Evolutionary conservation across 2,888 invertebrate genomes (phyloP).

Genomic region (Thalpophila matura): DNA sequence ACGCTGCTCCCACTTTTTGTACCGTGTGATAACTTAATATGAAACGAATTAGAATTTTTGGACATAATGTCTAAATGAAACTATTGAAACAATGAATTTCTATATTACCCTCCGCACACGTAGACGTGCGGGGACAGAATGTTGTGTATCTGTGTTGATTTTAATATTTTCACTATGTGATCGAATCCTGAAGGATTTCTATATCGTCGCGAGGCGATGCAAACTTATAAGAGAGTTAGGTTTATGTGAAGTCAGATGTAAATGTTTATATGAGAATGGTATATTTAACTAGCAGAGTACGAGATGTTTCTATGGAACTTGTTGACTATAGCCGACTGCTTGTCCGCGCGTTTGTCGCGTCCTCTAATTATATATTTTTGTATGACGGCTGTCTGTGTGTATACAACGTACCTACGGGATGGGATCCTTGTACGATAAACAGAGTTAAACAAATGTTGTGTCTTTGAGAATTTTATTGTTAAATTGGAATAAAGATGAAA

Average conservation of each 20-base stretch:
- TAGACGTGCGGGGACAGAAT: conserved; percentile 39
- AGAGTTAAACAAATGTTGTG: conserved; percentile 90
- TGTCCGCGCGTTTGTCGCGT: conserved; percentile 56
- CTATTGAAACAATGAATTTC: conserved; percentile 60
- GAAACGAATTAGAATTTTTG: conserved; percentile 64
- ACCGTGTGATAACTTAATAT: conserved; percentile 64
- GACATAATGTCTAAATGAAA: conserved; percentile 39
- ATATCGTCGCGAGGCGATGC: conserved; percentile 43
- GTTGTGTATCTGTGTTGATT: conserved; percentile 58
- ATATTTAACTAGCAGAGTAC: conserved; percentile 59
- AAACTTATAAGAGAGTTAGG: conserved; percentile 46
- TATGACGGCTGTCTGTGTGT: conserved; percentile 71
- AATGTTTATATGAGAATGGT: conserved; percentile 61
- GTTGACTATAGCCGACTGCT: conserved; percentile 60
- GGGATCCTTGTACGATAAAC: conserved; percentile 84
- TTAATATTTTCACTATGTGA: conserved; percentile 56
- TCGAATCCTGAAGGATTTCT: conserved; percentile 43
- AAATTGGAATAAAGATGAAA: conserved; percentile 90
- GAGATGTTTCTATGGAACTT: conserved; percentile 47
- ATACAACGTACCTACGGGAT: conserved; percentile 75
- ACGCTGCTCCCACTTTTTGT: conserved; percentile 57
- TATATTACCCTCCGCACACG: conserved; percentile 48
- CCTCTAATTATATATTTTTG: conserved; percentile 74
- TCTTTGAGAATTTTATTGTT: conserved; percentile 91
- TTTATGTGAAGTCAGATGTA: conserved; percentile 53